These are phyloP conservation scores for Sinotaia quadrata DNA, from an alignment of 2,888 invertebrate genomes.

Conservation along the genomic window DNA sequence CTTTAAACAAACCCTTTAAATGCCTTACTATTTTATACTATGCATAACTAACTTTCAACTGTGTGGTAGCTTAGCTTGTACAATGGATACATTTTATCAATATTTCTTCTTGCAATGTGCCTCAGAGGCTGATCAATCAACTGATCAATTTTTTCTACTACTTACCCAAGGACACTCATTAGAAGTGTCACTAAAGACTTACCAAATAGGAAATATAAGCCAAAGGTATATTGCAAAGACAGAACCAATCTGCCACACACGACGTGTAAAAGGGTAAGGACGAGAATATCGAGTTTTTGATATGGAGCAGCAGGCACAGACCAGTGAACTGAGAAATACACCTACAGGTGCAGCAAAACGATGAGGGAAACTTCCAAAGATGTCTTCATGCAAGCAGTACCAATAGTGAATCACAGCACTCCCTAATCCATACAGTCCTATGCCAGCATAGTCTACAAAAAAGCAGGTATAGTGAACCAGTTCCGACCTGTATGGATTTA, in stretches of 20 bases:
- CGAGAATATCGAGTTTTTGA: constrained; percentile 66
- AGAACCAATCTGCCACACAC: constrained; percentile 68
- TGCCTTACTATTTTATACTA: no score
- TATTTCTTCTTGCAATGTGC: no score
- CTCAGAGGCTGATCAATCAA: no score
- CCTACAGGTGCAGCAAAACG: constrained; percentile 60
- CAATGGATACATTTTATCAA: no score
- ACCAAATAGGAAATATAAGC: constrained; percentile 60
- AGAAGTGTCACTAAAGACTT: constrained; percentile 1
- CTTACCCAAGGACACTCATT: no score
- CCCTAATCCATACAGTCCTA: constrained; percentile 71
- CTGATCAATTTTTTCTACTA: no score
- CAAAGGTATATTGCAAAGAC: constrained; percentile 66
- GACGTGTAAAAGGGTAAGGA: constrained; percentile 68
- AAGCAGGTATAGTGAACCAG: constrained; percentile 69
- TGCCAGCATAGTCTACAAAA: constrained; percentile 71
- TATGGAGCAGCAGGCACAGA: constrained; percentile 62
- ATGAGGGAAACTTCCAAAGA: constrained; percentile 52
- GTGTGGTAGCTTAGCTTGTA: no score
- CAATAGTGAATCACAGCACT: constrained; percentile 68
- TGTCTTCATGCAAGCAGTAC: constrained; percentile 62
- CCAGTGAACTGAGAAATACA: constrained; percentile 57
- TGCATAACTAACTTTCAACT: no score
- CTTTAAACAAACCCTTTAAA: no score
- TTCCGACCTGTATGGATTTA: constrained; percentile 53